Conservation (phyloP, 1,140 invertebrate species). For the Pseudachorutes palmiensis region DNA sequence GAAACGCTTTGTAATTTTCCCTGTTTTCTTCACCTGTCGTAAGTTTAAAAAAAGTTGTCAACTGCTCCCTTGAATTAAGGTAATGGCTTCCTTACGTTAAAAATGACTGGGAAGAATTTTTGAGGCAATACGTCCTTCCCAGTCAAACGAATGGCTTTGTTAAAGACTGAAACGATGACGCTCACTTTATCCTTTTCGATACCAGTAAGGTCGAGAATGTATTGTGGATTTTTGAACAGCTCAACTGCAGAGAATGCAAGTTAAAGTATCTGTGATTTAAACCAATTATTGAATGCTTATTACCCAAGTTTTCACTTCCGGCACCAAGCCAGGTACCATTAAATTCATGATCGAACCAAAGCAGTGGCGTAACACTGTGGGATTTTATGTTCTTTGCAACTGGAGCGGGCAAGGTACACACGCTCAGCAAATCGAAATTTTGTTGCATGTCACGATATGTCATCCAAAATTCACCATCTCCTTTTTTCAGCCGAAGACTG, state of each 20-base stretch:
- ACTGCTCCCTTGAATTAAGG: neutral
- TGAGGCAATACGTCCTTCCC: neutral
- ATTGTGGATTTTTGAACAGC: conserved; percentile 3
- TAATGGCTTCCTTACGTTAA: neutral
- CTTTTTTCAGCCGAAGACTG: neutral
- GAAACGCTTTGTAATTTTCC: neutral
- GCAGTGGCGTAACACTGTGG: neutral
- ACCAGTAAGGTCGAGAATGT: neutral
- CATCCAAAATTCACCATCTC: conserved; percentile 7
- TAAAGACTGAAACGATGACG: neutral
- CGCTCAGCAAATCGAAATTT: conserved; percentile 1
- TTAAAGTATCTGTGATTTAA: neutral
- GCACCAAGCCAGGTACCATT: neutral
- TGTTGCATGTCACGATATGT: neutral
- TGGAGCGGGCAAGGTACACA: neutral
- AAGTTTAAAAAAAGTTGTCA: conserved; percentile 1
- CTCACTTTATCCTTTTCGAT: neutral
- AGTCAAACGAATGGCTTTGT: neutral
- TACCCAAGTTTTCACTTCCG: neutral
- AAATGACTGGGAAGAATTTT: neutral
- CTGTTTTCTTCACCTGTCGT: neutral
- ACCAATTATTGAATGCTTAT: too few relatives aligned
- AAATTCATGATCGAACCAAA: neutral
- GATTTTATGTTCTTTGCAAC: neutral
- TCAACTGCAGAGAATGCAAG: neutral